These are phyloP conservation scores for Nyctibius bracteatus DNA, from an alignment of 2,113 vertebrate species.

Conservation along the genomic window DNA sequence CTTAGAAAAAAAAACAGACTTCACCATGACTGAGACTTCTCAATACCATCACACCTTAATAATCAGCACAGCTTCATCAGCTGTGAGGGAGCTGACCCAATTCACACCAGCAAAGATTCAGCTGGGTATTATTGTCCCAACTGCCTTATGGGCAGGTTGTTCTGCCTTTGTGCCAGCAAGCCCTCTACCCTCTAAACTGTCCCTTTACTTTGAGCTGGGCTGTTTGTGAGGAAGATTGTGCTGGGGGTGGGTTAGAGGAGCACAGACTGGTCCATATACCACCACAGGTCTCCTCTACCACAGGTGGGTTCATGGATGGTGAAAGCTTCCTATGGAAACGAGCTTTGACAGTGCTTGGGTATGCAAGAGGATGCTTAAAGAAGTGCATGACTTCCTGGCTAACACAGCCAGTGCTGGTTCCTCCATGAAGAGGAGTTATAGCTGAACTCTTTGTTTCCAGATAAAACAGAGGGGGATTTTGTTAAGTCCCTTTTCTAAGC, in stretches of 20 bases:
- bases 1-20: not conserved
- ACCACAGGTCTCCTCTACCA: not conserved
- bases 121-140: not conserved
- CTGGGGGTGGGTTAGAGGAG: not conserved
- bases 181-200: not conserved
- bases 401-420: not conserved
- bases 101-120: not conserved
- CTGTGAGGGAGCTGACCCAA: not conserved
- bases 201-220: not conserved
- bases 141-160: not conserved
- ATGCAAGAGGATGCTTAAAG: not conserved
- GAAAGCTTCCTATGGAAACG: not conserved
- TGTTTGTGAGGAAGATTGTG: not conserved
- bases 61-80: not conserved
- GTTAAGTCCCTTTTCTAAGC: not conserved
- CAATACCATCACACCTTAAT: not conserved
- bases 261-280: accelerated
- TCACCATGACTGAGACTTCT: not conserved
- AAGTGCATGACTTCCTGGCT: not conserved
- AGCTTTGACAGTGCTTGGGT: not conserved
- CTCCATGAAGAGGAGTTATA: not conserved
- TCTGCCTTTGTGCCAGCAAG: not conserved
- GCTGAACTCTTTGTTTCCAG: not conserved
- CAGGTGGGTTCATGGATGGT: not conserved
- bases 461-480: not conserved